Conservation (phyloP, 2,113 vertebrate species). For the Phasianus colchicus region DNA sequence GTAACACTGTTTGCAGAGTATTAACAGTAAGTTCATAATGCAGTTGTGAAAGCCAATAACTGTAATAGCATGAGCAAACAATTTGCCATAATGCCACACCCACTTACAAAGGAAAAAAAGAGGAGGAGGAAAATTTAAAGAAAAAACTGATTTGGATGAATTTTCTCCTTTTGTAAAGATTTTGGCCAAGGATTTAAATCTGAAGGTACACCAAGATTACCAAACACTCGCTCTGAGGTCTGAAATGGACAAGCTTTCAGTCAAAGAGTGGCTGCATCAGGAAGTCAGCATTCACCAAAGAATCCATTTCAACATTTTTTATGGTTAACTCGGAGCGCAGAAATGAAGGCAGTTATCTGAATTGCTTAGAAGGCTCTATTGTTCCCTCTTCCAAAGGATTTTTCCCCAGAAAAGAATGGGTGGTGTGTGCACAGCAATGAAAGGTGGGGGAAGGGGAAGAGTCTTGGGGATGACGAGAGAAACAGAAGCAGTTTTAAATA, state of each 20-base stretch:
- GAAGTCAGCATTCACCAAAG: constrained; percentile 56
- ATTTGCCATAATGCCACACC: background rate
- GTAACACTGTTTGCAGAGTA: background rate
- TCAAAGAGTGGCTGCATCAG: constrained; percentile 40
- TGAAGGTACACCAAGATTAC: background rate
- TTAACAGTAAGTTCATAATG: background rate
- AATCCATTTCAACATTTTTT: constrained; percentile 66
- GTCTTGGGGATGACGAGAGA: constrained; percentile 20
- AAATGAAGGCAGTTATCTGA: constrained; percentile 69
- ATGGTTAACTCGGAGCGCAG: constrained; percentile 60
- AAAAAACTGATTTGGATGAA: background rate
- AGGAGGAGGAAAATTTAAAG: background rate
- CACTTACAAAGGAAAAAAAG: background rate
- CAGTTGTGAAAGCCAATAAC: background rate
- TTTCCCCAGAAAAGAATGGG: constrained; percentile 62
- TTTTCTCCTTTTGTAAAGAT: background rate
- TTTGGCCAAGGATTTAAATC: background rate
- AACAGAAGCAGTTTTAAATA: constrained; percentile 54
- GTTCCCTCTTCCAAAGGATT: constrained; percentile 67
- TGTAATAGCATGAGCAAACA: background rate
- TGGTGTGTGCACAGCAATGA: constrained; percentile 45
- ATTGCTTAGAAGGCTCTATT: constrained; percentile 70
- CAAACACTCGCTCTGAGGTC: background rate
- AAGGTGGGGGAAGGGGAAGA: constrained; percentile 64
- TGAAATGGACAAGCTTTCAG: background rate